Base-by-base conservation (phyloP, 2,113 vertebrate genomes). In the Syngnathus floridae region DNA sequence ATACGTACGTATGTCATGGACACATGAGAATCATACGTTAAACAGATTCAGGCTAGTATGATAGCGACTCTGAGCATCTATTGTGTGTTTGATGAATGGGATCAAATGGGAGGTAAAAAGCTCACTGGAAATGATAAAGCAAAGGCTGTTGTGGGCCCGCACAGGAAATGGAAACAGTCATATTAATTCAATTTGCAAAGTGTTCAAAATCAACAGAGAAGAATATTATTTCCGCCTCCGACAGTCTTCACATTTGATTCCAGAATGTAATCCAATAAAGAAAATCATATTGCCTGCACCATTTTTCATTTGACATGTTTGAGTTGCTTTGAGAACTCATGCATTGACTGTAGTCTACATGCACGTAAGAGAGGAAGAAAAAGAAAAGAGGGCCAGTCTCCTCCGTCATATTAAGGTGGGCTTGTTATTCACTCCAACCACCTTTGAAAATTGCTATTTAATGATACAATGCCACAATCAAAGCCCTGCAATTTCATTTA, bases 121-220 rank as follows among this genome's bases (percentile, higher is more conserved):
- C 71, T 68, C 51, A 46, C 57, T 51, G 71, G 54, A 80, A 46
- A 78, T 62, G 64, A 73, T 62, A 54, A 52, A 72, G 66, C 37
- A 43, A 62, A 52, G 17, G 26, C 55, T 59, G 64, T 49, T 79
- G 72, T 71, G 66, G 69, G 68, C 64, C 65, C 62, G 64, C 36
- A 76, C 66, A 81, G 84, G 84, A 88, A 88, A 88, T 89, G 81
- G 59, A 82, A 89, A 87, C 78, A 86, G 78, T 73, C 66, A 22
- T 66, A 83, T 80, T 88, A 84, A 86, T 84, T 75, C 31, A 77
- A 87, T 87, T 83, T 72, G 31, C 62, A 66, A n/a, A 66, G 65
- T 67, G 78, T 78, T 80, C 26, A 49, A 74, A 78, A 75, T 73
- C 79, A 76, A 85, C 79, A 84, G 81, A 83, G 78, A 68, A 54